These are phyloP conservation scores for Yponomeuta cagnagella DNA, from an alignment of 2,888 invertebrate species.

Conservation along the genomic window DNA sequence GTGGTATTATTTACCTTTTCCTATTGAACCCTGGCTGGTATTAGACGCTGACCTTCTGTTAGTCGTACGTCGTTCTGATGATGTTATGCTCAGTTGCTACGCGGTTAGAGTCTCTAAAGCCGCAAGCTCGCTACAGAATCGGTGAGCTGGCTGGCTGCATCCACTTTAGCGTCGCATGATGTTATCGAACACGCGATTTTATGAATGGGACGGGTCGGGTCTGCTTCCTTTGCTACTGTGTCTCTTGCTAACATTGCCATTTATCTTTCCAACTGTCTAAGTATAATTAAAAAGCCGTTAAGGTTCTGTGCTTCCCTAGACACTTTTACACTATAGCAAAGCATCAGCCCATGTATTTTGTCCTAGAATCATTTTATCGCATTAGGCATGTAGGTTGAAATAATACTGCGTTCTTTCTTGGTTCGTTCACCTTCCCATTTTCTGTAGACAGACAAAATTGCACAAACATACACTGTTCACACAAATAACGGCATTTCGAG, in stretches of 20 bases:
- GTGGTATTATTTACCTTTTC: no score
- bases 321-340: background rate
- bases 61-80: no score
- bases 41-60: no score
- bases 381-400: background rate
- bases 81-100: background rate
- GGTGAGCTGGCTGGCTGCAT: background rate
- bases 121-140: background rate
- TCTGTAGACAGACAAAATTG: background rate
- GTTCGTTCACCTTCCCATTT: background rate
- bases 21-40: no score
- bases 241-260: background rate
- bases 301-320: background rate
- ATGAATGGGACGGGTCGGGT: slow-evolving; percentile 32
- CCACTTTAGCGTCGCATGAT: background rate
- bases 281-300: background rate
- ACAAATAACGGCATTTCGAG: background rate
- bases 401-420: background rate
- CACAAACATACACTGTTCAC: background rate
- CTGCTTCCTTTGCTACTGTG: background rate
- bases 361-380: no score
- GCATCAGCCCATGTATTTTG: no score
- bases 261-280: background rate
- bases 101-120: background rate
- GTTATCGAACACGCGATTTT: slow-evolving; percentile 39